Base-by-base conservation (phyloP, 2,888 invertebrate genomes). In the Drosophila atripex region DNA sequence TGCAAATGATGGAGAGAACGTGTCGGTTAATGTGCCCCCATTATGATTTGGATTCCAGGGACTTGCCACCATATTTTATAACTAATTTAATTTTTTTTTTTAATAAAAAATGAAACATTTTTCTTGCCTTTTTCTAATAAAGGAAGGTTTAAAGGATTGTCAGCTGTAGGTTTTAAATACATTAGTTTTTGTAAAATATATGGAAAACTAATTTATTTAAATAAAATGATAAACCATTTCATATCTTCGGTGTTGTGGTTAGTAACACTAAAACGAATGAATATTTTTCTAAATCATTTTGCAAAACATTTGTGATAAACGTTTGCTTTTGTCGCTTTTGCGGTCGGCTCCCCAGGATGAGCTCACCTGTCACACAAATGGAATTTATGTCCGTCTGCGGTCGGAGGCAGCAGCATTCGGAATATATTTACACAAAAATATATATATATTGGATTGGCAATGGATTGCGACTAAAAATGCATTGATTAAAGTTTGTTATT, bases 11-110 rank as follows among this genome's bases (percentile, higher is more conserved):
- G 70, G 76, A 69, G 73, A n/a, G 76, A 65, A 50, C 64, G 78
- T 73, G 77, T 75, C 84, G 71, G 73, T 83, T 83, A 83, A 86
- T 83, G 78, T 72, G 73, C 69, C 61, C 71, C 78, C 86, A 86
- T 78, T 78, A 76, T 86, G 83, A 83, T 80, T 78, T 86, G 80
- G 75, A 78, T 86, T 78, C 64, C 78, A 77, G 72, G 73, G 43
- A 47, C 7, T 55, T 59, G 46, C 63, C 77, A 73, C 75, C 63
- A 80, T 84, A 74, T 60, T 65, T 68, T 30, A 70, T 54, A 35
- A 35, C 51, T 28, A 35, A 57, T 73, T 65, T 59, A 54, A 7
- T 32, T n/a, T 35, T 32, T 32, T 32, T 12, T 12, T 1, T n/a
- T n/a, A n/a, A 12, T 32, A n/a, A n/a, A 32, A 32, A 32, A 11